Percentiles rank a stretch among this genome's conserved stretches.
phyloP scores from a whole-genome alignment of 2,888 invertebrate species.

The Xanthia togata region DNA sequence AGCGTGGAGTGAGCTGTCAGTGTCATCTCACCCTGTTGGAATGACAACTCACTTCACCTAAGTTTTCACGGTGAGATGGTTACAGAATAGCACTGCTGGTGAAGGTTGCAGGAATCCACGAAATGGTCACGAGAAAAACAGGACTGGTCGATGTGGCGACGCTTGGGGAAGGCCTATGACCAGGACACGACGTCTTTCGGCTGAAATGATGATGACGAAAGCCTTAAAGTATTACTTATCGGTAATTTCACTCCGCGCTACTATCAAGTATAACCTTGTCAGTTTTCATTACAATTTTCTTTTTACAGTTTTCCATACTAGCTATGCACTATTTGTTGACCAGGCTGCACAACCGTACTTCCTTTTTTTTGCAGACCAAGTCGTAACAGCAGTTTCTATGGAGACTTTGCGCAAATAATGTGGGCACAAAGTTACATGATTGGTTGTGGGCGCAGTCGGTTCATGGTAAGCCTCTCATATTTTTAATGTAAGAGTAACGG shows the following conservation, averaged over 20 bases:
- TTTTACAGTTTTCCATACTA: neutral
- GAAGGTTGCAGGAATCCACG: neutral
- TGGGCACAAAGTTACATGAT: constrained; percentile 85
- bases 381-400: constrained; percentile 70
- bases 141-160: neutral
- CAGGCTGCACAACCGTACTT: no score
- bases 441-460: constrained; percentile 84
- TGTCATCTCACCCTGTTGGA: no score
- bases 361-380: constrained; percentile 67
- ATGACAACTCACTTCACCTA: no score
- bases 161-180: neutral
- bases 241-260: no score
- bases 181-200: neutral
- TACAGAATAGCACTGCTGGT: no score
- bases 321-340: neutral
- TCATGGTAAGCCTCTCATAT: constrained; percentile 77
- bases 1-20: no score
- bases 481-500: no score
- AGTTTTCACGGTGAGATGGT: no score
- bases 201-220: neutral
- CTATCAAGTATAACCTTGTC: no score
- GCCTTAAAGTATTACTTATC: no score
- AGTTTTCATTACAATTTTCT: neutral
- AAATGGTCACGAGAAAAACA: neutral
- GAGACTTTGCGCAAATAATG: constrained; percentile 84